Base-by-base conservation (phyloP, 2,888 invertebrate genomes). In the Dexiosoma caninum region DNA sequence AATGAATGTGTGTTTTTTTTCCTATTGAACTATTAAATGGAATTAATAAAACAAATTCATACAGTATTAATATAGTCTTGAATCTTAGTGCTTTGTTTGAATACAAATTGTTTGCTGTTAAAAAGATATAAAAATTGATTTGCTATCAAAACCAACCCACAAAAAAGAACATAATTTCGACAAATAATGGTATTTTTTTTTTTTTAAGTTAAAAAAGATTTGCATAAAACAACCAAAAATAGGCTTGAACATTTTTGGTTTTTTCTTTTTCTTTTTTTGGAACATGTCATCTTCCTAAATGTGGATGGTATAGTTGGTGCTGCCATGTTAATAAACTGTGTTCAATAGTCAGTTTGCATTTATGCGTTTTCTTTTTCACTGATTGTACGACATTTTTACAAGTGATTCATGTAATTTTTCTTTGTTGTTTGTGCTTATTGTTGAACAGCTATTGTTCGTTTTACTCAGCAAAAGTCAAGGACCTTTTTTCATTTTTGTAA, bases 381-480 rank as follows among this genome's bases (percentile, higher is more conserved):
- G 23, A n/a, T 49, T 42, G 23, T 59, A 49, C n/a, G 23, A 53
- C 62, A 51, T 16, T n/a, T n/a, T 37, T 49, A 66, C 60, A 60
- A 40, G 46, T 81, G 80, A 81, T 76, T 81, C 80, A 76, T 67
- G 49, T 72, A 44, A 62, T 23, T 49, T 57, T 66, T 64, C 64
- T 60, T 72, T 72, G 62, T 81, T 77, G 21, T 62, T 70, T 62
- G 27, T 67, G 60, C 35, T 64, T 64, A 27, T 37, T 71, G 69
- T 60, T n/a, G 21, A 5, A n/a, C n/a, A n/a, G n/a, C 62, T 69
- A 57, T 76, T 77, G 46, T 71, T 67, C 72, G 27, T 49, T 71
- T 46, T 42, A 66, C 42, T 77, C 66, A 53, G 59, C 72, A 81
- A 77, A 81, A 77, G 81, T 81, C 81, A 81, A 81, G 81, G 81